Base-by-base conservation (phyloP, 2,797 vertebrate genomes). In the Varecia variegata region DNA sequence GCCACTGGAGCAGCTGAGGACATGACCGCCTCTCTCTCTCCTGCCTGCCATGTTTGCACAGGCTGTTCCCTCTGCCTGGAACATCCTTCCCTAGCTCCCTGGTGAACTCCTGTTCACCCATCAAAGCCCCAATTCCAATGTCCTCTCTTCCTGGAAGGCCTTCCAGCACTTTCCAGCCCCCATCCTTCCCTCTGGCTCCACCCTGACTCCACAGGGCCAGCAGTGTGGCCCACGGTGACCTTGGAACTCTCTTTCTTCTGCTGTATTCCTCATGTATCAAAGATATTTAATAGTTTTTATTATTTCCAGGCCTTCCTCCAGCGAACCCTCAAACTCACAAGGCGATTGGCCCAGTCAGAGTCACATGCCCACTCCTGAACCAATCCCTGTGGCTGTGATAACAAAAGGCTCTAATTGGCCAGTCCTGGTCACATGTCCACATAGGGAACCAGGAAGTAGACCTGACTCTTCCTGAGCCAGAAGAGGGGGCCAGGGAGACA, bases 51-150 rank as follows among this genome's bases (percentile, higher is more conserved):
- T 23, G 32, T 38, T 70, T 20, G n/a, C 73, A 86, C 21, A 25
- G 32, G 67, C 13, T 58, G 20, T 67, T 87, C 23, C 50, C n/a
- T 82, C 54, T 73, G 83, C 82, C 47, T 73, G 58, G 18, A 58
- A 58, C 71, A 23, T 35, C 76, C 47, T 67, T 40, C 65, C 52
- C 21, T 25, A 60, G 21, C 35, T 81, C 30, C 90, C 52, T 14
- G 32, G 68, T 1, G 21, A 93, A 71, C 93, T 92, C 92, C 35
- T 94, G 85, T 95, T 62, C 73, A 94, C 2, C 77, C 70, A 12
- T 87, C 52, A 80, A 95, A 96, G 52, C 88, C 81, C 84, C 65
- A 82, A 5, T 18, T 20, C 71, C 20, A 27, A 3, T 38, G 52
- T 23, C 58, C 30, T 87, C 50, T 60, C 68, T 17, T 71, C 74